Evolutionary conservation across 2,797 vertebrate species (phyloP).

Genomic region (Leptodactylus fallax): DNA sequence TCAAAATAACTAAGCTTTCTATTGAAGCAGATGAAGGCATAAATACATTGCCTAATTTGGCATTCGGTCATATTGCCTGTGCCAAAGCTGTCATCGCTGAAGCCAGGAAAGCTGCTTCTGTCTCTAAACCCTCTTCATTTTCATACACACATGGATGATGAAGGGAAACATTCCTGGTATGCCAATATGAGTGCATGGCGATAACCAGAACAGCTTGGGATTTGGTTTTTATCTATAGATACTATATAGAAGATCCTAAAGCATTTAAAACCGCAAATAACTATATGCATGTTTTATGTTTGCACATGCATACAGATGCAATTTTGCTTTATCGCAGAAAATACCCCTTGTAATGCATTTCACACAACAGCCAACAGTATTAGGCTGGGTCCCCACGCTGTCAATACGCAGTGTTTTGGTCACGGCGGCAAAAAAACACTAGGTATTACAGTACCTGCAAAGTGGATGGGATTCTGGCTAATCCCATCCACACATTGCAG

Average conservation of each 20-base stretch:
- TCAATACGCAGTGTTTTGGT: no score
- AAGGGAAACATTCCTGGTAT: constrained; percentile 22
- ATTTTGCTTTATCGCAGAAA: no score
- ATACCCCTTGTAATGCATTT: no score
- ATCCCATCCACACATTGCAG: no score
- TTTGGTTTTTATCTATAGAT: neutral
- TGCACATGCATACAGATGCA: no score
- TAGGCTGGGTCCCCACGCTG: no score
- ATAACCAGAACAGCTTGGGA: neutral
- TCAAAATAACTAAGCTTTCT: constrained; percentile 20
- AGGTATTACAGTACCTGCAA: no score
- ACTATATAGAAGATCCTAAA: no score
- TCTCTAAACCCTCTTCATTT: constrained; percentile 54
- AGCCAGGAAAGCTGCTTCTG: constrained; percentile 55
- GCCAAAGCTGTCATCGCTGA: constrained; percentile 49
- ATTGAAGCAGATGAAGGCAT: constrained; percentile 46
- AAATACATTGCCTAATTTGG: constrained; percentile 48
- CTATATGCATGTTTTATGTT: no score
- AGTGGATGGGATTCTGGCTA: no score
- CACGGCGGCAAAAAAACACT: no score
- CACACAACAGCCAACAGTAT: no score
- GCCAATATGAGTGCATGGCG: constrained; percentile 22
- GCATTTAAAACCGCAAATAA: neutral
- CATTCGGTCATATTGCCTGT: neutral
- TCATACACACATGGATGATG: constrained; percentile 45